Percentiles rank a stretch among this genome's conserved stretches.
phyloP scores from a whole-genome alignment of 2,113 vertebrate species.

The Oxyura jamaicensis region DNA sequence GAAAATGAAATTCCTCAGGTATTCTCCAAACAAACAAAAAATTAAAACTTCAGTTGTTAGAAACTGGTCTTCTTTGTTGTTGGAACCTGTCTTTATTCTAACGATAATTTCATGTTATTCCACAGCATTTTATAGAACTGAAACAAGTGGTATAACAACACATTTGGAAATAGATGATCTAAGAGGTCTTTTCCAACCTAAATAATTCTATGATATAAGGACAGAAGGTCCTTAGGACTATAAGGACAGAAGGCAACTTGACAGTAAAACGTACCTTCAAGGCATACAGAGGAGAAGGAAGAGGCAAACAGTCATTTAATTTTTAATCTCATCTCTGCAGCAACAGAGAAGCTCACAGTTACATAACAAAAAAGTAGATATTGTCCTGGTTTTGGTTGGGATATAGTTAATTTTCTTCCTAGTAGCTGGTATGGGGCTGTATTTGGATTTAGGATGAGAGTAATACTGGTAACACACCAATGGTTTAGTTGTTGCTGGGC shows the following conservation, averaged over 20 bases:
- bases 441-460: too few relatives aligned
- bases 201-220: background rate
- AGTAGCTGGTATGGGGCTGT: too few relatives aligned
- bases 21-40: background rate
- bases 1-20: background rate
- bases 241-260: too few relatives aligned
- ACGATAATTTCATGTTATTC: background rate
- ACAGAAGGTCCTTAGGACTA: too few relatives aligned
- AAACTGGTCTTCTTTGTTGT: background rate
- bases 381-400: too few relatives aligned
- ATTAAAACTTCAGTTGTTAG: too few relatives aligned
- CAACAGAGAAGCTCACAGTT: background rate
- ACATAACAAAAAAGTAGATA: background rate
- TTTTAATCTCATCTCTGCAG: background rate
- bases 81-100: background rate
- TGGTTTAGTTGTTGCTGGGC: too few relatives aligned
- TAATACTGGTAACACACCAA: too few relatives aligned
- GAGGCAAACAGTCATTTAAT: accelerated
- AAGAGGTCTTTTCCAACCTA: too few relatives aligned
- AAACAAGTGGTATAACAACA: background rate
- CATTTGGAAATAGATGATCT: background rate
- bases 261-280: background rate
- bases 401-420: too few relatives aligned
- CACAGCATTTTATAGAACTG: background rate
- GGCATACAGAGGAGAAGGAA: background rate